Base-by-base conservation (phyloP, 2,113 vertebrate genomes). In the Rhabdornis inornatus region DNA sequence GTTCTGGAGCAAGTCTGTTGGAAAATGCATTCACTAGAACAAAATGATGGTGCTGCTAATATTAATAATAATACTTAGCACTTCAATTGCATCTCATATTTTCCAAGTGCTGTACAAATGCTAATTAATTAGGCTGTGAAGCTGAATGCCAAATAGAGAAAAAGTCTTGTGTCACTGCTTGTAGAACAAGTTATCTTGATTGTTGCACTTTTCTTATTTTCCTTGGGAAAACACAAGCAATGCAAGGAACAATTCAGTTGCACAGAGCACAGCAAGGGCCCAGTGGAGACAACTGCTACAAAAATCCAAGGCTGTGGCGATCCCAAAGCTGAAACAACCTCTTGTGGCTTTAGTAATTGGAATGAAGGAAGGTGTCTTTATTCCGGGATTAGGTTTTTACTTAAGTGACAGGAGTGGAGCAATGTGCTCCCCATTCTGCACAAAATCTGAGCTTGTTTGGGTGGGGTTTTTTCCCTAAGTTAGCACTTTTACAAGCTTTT, bases 1-100 rank as follows among this genome's bases (percentile, higher is more conserved):
- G 64, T 85, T 74, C 68, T 90, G 42, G 35, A 56, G 77, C 49
- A 91, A 96, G 49, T 69, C 56, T 96, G 39, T 37, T 82, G 80
- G 71, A 80, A 96, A 94, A 94, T 71, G 74, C 64, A 71, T 86
- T 95, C 92, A 83, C 33, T 33, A 50, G 85, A 95, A 81, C 47
- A 89, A 89, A 95, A 83, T 88, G 47, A 78, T 85, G 71, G 55
- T 81, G 79, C 82, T 91, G 85, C 90, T 95, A 86, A 90, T 95
- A 95, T 88, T 96, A 96, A 95, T 88, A 90, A 96, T 86, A 93
- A 88, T 52, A 44, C 85, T 96, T 83, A 94, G 85, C 82, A 90
- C 68, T 96, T 95, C 82, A 93, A 53, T 78, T 96, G 85, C 47
- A n/a, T 95, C 91, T 94, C 56, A 28, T 84, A 71, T 90, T 92